Conservation (phyloP, 1,140 invertebrate genomes). For the Eulimnadia texana region DNA sequence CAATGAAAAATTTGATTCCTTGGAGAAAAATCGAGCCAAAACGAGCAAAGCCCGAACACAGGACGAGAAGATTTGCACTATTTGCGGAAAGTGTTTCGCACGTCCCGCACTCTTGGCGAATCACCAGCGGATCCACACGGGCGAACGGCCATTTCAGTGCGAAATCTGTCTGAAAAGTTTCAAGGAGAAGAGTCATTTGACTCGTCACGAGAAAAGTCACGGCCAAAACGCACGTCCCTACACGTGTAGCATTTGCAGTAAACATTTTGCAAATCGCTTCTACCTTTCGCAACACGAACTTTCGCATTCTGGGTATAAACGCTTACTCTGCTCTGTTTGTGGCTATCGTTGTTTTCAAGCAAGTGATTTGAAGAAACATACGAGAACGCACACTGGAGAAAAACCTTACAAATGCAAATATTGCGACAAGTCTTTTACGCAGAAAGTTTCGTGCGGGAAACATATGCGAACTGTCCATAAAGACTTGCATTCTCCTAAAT, state of each 20-base stretch:
- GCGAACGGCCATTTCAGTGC: conserved; percentile 70
- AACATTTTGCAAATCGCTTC: conserved; percentile 82
- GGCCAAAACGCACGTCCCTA: conserved; percentile 60
- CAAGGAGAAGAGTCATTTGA: conserved; percentile 80
- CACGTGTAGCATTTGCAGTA: conserved; percentile 74
- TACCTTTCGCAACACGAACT: conserved; percentile 74
- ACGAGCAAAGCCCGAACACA: background rate
- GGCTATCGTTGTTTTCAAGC: conserved; percentile 78
- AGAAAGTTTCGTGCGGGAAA: conserved; percentile 35
- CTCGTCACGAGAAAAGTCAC: conserved; percentile 77
- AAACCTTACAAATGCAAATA: conserved; percentile 57
- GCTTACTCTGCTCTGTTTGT: conserved; percentile 67
- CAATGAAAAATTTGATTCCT: background rate
- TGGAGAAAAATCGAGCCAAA: background rate
- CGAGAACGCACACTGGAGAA: conserved; percentile 65
- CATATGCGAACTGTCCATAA: background rate
- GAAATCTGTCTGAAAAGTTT: conserved; percentile 85
- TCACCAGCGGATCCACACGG: conserved; percentile 80
- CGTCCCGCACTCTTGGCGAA: conserved; percentile 76
- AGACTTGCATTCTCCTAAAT: too few species aligned
- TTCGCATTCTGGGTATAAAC: conserved; percentile 70
- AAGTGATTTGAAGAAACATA: conserved; percentile 75
- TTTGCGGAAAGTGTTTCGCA: conserved; percentile 81
- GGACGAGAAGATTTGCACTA: conserved; percentile 61
- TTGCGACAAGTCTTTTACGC: conserved; percentile 69